Conservation (phyloP, 2,797 vertebrate genomes). For the Gambelia wislizenii region DNA sequence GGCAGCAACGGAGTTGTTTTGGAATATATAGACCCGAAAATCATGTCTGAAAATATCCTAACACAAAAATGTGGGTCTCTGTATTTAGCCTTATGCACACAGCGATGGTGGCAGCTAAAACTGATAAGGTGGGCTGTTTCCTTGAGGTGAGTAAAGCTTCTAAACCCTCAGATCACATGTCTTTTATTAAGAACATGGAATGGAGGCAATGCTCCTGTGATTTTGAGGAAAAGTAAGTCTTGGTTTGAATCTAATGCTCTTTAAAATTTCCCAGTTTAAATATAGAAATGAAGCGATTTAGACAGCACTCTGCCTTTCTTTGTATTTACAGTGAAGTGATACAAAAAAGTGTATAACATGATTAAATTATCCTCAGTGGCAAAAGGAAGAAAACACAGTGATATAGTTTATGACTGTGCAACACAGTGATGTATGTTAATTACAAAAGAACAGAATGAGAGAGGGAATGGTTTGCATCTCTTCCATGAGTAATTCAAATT, state of each 20-base stretch:
- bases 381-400: neutral
- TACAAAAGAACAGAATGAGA: conserved; percentile 1
- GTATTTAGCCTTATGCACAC: neutral
- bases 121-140: neutral
- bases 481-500: conserved; percentile 16
- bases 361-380: conserved; percentile 11
- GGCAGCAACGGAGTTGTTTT: too few relatives aligned
- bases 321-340: conserved; percentile 12
- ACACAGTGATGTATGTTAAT: neutral
- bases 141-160: neutral
- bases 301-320: neutral
- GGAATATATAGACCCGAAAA: too few relatives aligned
- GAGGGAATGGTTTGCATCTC: conserved; percentile 6
- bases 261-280: conserved; percentile 5
- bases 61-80: too few relatives aligned
- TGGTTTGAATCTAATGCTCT: neutral
- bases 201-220: neutral
- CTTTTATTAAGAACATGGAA: neutral
- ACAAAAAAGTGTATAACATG: neutral
- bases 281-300: conserved; percentile 1
- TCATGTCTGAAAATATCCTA: too few relatives aligned
- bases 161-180: neutral
- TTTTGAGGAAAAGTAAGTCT: conserved; percentile 1
- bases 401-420: neutral
- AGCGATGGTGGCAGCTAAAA: neutral